phyloP scores from a whole-genome alignment of 2,888 invertebrate species.

The Acanthococcus lagerstroemiae region DNA sequence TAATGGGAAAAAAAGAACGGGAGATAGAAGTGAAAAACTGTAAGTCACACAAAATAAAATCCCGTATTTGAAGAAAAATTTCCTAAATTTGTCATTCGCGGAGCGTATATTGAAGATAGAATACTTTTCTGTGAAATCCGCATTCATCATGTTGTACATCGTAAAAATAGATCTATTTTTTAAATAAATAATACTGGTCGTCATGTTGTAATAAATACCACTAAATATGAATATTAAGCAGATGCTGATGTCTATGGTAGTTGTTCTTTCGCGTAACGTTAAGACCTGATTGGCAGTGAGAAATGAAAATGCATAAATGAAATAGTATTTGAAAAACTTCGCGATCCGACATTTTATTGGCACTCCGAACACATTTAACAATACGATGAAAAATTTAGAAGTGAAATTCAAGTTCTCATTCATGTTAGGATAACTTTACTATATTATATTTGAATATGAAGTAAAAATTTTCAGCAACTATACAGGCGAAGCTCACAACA shows the following conservation, averaged over 20 bases:
- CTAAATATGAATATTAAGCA: not conserved
- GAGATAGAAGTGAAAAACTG: not conserved
- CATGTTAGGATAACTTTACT: too few species aligned
- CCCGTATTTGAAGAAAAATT: not conserved
- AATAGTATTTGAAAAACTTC: not conserved
- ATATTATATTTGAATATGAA: too few species aligned
- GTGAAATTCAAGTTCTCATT: not conserved
- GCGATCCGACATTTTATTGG: too few species aligned
- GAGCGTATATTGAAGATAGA: not conserved
- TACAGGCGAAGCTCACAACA: too few species aligned
- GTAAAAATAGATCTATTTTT: not conserved
- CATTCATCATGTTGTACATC: not conserved
- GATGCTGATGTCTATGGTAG: not conserved
- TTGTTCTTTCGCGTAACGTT: not conserved
- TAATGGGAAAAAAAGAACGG: not conserved
- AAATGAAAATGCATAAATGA: not conserved
- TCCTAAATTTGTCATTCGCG: not conserved
- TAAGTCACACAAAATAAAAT: not conserved
- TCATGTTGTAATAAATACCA: not conserved
- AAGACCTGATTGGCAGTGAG: not conserved
- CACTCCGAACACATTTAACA: not conserved
- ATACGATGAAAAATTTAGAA: not conserved
- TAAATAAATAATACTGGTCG: not conserved
- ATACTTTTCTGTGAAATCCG: not conserved
- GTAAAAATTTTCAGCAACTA: too few species aligned